Base-by-base conservation (phyloP, 2,113 vertebrate species). In the Pogona vitticeps region DNA sequence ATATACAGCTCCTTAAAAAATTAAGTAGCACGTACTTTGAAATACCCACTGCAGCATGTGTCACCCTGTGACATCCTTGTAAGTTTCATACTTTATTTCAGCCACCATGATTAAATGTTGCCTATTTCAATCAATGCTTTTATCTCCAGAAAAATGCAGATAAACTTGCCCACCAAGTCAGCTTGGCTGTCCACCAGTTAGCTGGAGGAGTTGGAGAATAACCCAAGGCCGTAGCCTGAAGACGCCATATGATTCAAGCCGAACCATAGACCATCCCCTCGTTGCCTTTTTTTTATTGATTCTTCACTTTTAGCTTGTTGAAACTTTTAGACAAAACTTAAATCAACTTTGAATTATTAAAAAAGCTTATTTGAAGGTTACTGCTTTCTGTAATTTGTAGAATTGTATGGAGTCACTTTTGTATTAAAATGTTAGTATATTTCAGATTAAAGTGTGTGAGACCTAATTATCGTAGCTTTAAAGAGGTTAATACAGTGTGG, bases 181-280 rank as follows among this genome's bases (percentile, higher is more conserved):
- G 98, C 94, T 92, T 98, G 82, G 97, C 96, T 23, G 98, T 99
- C 21, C 97, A 98, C 90, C 95, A 95, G 33, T 95, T 98, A 0
- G 98, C 98, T 59, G 98, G 98, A 56, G 99, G 98, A 86, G 95
- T 96, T 21, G 98, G 98, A 91, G 97, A 96, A 46, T 95, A 96
- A 87, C 98, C 98, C 17, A 96, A 97, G 89, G 94, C 94, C 89
- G 58, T 95, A 89, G 96, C 91, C 92, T 28, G 0, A 90, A 58
- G 89, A 20, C 21, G 26, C 14, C 10, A 1, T 38, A 14, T 21
- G 67, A 1, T 14, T 76, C 73, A 1, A 75, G 46, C 1, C 18
- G 31, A 58, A n/a, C 13, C 5, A 3, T 38, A 28, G 12, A 26
- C 5, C 9, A 38, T 23, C 42, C 38, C n/a, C 12, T 73, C 38